Percentiles rank a stretch among this genome's conserved stretches.
phyloP scores from a whole-genome alignment of 1,140 invertebrate species.

The Lepidurus packardi region DNA sequence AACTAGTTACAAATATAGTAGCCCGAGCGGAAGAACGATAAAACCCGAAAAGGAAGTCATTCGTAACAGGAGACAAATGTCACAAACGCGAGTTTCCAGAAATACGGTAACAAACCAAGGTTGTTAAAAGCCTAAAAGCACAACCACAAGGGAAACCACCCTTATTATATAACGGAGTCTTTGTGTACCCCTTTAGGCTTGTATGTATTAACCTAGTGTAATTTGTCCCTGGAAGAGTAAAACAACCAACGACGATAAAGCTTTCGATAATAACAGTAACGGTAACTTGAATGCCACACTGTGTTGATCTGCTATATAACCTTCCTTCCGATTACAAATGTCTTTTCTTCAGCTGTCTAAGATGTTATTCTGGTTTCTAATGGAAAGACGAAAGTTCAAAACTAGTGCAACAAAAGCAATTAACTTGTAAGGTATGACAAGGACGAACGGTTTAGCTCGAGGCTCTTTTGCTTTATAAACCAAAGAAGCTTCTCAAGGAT shows the following conservation, averaged over 20 bases:
- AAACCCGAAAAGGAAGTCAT: slow-evolving; percentile 15
- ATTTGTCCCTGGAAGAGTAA: not conserved
- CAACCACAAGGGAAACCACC: not conserved
- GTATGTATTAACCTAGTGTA: not conserved
- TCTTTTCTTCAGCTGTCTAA: not conserved
- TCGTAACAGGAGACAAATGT: not conserved
- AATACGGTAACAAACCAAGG: not conserved
- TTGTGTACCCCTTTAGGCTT: not conserved
- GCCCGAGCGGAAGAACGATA: slow-evolving; percentile 13
- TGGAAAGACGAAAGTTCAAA: not conserved
- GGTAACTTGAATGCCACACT: not conserved
- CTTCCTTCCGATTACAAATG: slow-evolving; percentile 1
- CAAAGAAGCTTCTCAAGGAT: not conserved
- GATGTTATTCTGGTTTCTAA: not conserved
- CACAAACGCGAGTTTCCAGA: not conserved
- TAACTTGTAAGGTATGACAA: not conserved
- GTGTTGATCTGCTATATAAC: not conserved
- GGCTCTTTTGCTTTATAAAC: not conserved
- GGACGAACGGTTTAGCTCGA: not conserved
- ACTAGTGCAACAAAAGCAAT: slow-evolving; percentile 13
- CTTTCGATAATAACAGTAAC: not conserved
- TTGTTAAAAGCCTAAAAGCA: slow-evolving; percentile 4
- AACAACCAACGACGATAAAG: not conserved
- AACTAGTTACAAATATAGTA: not conserved
- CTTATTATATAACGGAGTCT: not conserved